Evolutionary conservation across 2,113 vertebrate genomes (phyloP).

Genomic region (Pluvianellus socialis): DNA sequence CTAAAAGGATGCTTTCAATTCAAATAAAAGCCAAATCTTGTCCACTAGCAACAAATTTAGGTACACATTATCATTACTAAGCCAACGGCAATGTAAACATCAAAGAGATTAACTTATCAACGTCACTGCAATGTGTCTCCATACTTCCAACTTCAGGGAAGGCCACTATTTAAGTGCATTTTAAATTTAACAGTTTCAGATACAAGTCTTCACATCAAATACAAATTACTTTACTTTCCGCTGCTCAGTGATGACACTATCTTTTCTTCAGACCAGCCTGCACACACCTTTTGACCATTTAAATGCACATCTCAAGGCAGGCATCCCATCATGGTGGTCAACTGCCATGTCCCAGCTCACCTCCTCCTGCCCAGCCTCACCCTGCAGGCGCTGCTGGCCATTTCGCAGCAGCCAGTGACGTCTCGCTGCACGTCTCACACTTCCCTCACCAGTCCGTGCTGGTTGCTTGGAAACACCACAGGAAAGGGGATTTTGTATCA

Average conservation of each 20-base stretch:
- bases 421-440: neutral
- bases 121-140: neutral
- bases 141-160: neutral
- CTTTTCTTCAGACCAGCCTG: neutral
- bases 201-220: neutral
- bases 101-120: neutral
- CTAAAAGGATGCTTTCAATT: neutral
- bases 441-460: neutral
- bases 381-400: accelerated
- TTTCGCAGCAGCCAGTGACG: neutral
- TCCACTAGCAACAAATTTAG: neutral
- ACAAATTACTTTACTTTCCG: neutral
- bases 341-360: neutral
- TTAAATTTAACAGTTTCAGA: neutral
- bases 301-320: neutral
- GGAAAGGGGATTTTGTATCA: neutral
- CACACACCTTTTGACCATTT: neutral
- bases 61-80: neutral
- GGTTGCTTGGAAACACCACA: slow-evolving; percentile 65
- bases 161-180: neutral
- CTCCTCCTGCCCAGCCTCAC: neutral
- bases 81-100: neutral
- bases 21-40: neutral
- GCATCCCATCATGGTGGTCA: neutral
- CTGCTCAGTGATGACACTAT: neutral